A percentile compares a stretch with the other conserved stretches of the same genome.
These are phyloP conservation scores for Malaclemys terrapin DNA, from an alignment of 2,113 vertebrate species.

Conservation along the genomic window DNA sequence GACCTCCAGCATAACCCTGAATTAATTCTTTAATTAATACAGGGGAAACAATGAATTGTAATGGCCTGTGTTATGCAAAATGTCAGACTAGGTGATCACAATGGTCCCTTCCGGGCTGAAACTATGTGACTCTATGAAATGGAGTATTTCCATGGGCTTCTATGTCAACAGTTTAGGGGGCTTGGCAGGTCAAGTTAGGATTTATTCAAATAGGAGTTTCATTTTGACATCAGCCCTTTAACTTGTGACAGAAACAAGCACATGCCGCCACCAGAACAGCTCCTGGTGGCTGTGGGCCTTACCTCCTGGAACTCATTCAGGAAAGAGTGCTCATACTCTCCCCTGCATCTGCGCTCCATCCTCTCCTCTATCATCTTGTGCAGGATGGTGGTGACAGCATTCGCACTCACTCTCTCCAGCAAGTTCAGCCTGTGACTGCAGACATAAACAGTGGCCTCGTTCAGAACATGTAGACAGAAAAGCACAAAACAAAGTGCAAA, in stretches of 20 bases:
- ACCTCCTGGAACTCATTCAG: constrained; percentile 94
- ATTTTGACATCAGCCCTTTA: background rate
- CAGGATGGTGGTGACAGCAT: constrained; percentile 92
- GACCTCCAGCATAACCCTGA: background rate
- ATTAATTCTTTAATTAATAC: background rate
- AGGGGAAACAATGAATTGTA: rapidly evolving
- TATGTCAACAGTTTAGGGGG: rapidly evolving
- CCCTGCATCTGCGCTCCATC: constrained; percentile 93
- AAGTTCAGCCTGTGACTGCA: constrained; percentile 88
- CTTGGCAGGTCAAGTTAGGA: background rate
- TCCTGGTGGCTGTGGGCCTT: rapidly evolving
- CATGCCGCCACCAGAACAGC: rapidly evolving
- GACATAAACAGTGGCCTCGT: rapidly evolving
- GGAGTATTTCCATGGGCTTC: background rate
- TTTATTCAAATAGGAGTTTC: background rate
- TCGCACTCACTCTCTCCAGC: constrained; percentile 93
- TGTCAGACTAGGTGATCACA: background rate
- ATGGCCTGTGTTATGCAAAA: background rate
- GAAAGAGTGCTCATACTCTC: constrained; percentile 95
- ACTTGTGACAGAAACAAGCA: background rate
- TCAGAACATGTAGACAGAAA: rapidly evolving
- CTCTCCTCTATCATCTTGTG: constrained; percentile 93
- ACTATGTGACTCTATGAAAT: background rate
- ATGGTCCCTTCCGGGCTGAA: background rate
- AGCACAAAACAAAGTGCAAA: background rate